Evolutionary conservation across 2,888 invertebrate species (phyloP), one percentile per base, ranked within the genome.

Genomic region (Bibio marci): DNA sequence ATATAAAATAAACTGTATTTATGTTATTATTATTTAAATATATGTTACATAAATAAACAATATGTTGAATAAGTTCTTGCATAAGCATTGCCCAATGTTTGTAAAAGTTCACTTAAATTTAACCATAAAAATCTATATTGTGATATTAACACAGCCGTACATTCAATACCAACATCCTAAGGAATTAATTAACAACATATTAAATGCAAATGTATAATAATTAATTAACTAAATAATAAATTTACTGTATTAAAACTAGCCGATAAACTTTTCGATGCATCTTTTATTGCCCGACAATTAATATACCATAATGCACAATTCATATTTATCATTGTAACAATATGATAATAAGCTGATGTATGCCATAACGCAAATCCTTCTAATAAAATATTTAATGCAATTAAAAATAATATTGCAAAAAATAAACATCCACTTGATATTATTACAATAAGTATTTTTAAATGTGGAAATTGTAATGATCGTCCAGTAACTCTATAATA

Each of bases 311-410:
- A 59, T 0, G 76, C 74, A 44, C 74, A 75, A 51, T 76, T 76
- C 77, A 77, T 77, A 48, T 77, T 77, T 37, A 76, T 72, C 73
- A 75, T 76, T 1, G 69, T 76, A 26, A 76, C 71, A 34, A 76
- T 75, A 47, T 77, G 77, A 49, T 69, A 70, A 45, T 56, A 56
- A 2, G 55, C 56, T 28, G 58, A 56, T 1, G 76, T 76, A 47
- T 76, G 76, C 50, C 68, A 67, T 11, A 76, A 51, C 3, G 71
- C 66, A 52, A 73, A 77, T 50, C 51, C 52, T 34, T 75, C 75
- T 41, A 76, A 51, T 12, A 76, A 54, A 3, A 67, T 67, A 44
- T 70, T 72, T 2, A 76, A 57, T 22, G 71, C 67, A 14, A 75
- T 55, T 19, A 76, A 55, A 50, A 76, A 75, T 34, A 67, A 61